Evolutionary conservation across 2,888 invertebrate genomes (phyloP), one percentile per base, ranked within the genome.

Genomic region (Drosophila pseudotakahashii): DNA sequence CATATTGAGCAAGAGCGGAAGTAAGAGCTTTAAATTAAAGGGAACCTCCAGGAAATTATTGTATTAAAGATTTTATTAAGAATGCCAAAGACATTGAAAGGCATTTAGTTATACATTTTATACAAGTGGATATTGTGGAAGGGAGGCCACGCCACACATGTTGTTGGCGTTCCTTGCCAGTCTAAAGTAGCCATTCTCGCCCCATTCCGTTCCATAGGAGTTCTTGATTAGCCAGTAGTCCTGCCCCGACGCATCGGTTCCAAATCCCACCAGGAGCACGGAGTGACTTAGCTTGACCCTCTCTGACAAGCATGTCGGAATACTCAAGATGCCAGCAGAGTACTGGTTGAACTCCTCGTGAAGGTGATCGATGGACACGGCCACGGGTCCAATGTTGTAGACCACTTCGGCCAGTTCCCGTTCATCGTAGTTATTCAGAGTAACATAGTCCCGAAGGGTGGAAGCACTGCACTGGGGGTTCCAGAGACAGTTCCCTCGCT

Each of bases 221-320:
- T 55, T 62, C 39, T 55, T 62, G 34, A 55, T 48, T 4, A 62
- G 39, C 55, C 55, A 62, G 45, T 62, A 54, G 26, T 54, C 61
- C 0, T 34, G 47, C 11, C 11, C 23, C 4, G 0, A 2, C 2
- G 30, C 14, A 53, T 61, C 45, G n/a, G 37, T 61, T 5, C 47
- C 61, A 13, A 45, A 53, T 30, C 61, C 61, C 37, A 53, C 53
- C 2, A 52, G 14, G 6, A 61, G 45, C 1, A 62, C 11, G 2
- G 26, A 54, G 16, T 62, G 61, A 0, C 4, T 19, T 2, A 61
- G 30, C 2, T 13, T 4, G 7, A 2, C 0, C 13, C 30, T 39
- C 16, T n/a, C 10, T 2, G n/a, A 30, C 23, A 14, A 3, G 16
- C 14, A 42, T 3, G 23, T 0, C 11, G 37, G 45, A 32, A 37